These are phyloP conservation scores for Hyaena hyaena DNA, from an alignment of 2,113 vertebrate species.

Conservation along the genomic window DNA sequence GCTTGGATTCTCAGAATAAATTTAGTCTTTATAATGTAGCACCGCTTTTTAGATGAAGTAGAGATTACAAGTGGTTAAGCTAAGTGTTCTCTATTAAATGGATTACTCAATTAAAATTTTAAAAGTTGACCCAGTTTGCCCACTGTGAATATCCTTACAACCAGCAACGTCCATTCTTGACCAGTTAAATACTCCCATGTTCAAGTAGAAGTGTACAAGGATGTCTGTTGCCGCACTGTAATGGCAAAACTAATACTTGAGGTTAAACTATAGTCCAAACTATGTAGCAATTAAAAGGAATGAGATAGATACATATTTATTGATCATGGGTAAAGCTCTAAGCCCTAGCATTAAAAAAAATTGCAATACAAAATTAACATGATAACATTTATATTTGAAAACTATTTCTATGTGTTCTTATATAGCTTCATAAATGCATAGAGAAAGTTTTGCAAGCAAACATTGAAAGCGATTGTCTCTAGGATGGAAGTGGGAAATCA, in stretches of 20 bases:
- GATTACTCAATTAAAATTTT: background rate
- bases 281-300: background rate
- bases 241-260: background rate
- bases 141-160: background rate
- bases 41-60: background rate
- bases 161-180: background rate
- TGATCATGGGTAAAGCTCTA: background rate
- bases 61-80: no score
- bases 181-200: background rate
- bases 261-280: background rate
- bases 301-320: background rate
- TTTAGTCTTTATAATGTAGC: background rate
- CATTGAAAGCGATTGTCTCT: background rate
- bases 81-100: background rate
- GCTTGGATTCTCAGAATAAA: background rate
- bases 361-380: background rate
- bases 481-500: background rate
- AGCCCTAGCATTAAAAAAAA: background rate
- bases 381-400: slow-evolving; percentile 8
- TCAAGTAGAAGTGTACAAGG: background rate
- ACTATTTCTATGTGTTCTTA: background rate
- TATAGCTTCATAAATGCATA: background rate
- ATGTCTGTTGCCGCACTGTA: background rate
- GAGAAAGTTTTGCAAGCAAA: background rate
- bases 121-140: background rate